Evolutionary conservation across 1,140 invertebrate genomes (phyloP).

Genomic region (Zaprionus vittiger): DNA sequence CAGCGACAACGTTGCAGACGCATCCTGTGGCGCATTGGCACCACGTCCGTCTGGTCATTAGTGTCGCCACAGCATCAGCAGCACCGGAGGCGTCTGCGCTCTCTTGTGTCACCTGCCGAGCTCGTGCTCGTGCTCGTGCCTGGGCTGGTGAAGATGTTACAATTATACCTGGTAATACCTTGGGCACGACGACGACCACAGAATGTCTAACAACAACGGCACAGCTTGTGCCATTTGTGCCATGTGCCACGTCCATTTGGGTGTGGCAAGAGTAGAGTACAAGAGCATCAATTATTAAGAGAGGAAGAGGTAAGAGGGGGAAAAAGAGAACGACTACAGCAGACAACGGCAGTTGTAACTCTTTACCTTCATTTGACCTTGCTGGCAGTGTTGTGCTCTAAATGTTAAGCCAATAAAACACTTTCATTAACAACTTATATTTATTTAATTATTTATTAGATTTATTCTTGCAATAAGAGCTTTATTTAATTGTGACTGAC

Average conservation of each 20-base stretch:
- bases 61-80: slow-evolving; percentile 42
- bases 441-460: too few species aligned
- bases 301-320: neutral
- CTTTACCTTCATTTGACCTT: neutral
- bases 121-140: slow-evolving; percentile 33
- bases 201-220: slow-evolving; percentile 68
- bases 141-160: slow-evolving; percentile 58
- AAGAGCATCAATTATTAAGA: neutral
- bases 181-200: slow-evolving; percentile 62
- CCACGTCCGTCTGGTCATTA: slow-evolving; percentile 64
- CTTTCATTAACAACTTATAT: too few species aligned
- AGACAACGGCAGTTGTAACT: neutral
- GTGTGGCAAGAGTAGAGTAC: slow-evolving; percentile 8
- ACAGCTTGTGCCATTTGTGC: slow-evolving; percentile 43
- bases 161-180: slow-evolving; percentile 70
- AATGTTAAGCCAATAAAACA: too few species aligned
- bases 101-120: slow-evolving; percentile 68
- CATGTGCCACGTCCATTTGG: slow-evolving; percentile 20
- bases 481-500: too few species aligned
- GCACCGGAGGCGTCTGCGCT: slow-evolving; percentile 55
- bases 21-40: slow-evolving; percentile 81
- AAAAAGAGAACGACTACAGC: neutral
- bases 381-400: neutral
- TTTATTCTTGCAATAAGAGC: too few species aligned
- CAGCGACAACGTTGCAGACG: slow-evolving; percentile 56